Evolutionary conservation across 2,888 invertebrate genomes (phyloP).

Genomic region (Cryptosula pallasiana): DNA sequence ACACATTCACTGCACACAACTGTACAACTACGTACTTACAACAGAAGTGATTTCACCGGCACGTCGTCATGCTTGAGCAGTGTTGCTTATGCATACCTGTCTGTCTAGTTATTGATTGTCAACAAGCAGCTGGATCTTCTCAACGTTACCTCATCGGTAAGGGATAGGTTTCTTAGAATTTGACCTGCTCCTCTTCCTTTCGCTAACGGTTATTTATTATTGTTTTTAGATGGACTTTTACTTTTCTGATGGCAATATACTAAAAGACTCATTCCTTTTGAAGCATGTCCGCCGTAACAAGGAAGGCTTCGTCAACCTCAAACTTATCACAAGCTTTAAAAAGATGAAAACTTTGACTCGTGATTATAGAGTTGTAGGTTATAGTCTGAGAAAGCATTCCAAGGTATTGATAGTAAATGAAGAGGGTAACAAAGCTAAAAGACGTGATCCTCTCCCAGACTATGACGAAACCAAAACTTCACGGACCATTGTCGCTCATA

Average conservation of each 20-base stretch:
- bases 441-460: slow-evolving; percentile 76
- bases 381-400: slow-evolving; percentile 69
- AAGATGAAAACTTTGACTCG: slow-evolving; percentile 87
- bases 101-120: too few species aligned
- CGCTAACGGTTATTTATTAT: background rate
- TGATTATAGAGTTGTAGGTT: slow-evolving; percentile 88
- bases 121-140: background rate
- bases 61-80: too few species aligned
- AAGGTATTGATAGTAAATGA: slow-evolving; percentile 82
- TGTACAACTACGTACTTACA: too few species aligned
- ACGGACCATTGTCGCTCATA: slow-evolving; percentile 79
- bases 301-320: slow-evolving; percentile 89
- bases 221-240: slow-evolving; percentile 82
- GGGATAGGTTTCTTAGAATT: background rate
- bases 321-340: slow-evolving; percentile 89
- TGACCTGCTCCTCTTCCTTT: background rate
- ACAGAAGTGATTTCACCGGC: too few species aligned
- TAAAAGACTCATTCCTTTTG: slow-evolving; percentile 88
- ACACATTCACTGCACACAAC: too few species aligned
- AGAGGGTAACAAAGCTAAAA: slow-evolving; percentile 79
- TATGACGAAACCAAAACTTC: slow-evolving; percentile 90
- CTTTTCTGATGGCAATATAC: slow-evolving; percentile 89
- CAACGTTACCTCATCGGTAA: background rate
- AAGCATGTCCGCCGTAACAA: slow-evolving; percentile 92
- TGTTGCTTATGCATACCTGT: too few species aligned